phyloP scores from a whole-genome alignment of 1,140 invertebrate genomes.

The Drosophila ohnishii region DNA sequence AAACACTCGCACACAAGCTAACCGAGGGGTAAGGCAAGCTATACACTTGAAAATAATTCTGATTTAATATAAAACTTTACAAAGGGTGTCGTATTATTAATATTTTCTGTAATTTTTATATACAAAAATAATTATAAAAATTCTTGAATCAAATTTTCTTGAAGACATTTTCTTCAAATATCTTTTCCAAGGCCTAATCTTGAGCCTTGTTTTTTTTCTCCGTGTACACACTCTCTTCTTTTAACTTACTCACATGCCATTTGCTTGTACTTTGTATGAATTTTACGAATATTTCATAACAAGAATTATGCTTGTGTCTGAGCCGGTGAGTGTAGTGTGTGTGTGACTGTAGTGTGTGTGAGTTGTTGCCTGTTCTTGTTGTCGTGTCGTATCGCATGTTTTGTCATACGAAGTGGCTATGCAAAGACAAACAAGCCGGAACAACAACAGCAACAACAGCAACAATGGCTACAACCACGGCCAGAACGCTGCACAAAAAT shows the following conservation, averaged over 20 bases:
- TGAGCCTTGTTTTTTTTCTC: background rate
- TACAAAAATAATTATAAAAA: background rate
- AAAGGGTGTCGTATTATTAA: background rate
- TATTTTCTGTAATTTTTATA: background rate
- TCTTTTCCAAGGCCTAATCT: background rate
- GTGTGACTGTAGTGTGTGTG: background rate
- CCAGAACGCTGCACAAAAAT: slow-evolving; percentile 63
- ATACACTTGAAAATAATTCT: background rate
- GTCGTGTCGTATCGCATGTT: slow-evolving; percentile 75
- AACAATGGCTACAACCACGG: slow-evolving; percentile 22
- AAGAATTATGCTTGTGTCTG: slow-evolving; percentile 61
- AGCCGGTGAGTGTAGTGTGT: slow-evolving; percentile 28
- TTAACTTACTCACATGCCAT: slow-evolving; percentile 59
- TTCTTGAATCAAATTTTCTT: background rate
- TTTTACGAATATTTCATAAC: slow-evolving; percentile 79
- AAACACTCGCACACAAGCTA: slow-evolving; percentile 29
- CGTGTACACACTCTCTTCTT: slow-evolving; percentile 25
- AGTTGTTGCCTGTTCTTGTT: slow-evolving; percentile 43
- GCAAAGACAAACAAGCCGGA: slow-evolving; percentile 63
- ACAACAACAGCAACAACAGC: slow-evolving; percentile 17
- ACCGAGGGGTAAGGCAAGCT: background rate
- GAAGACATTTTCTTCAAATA: background rate
- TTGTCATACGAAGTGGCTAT: slow-evolving; percentile 75
- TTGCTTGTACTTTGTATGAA: slow-evolving; percentile 75
- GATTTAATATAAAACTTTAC: background rate